Evolutionary conservation across 2,113 vertebrate genomes (phyloP).

Genomic region (Charina bottae): DNA sequence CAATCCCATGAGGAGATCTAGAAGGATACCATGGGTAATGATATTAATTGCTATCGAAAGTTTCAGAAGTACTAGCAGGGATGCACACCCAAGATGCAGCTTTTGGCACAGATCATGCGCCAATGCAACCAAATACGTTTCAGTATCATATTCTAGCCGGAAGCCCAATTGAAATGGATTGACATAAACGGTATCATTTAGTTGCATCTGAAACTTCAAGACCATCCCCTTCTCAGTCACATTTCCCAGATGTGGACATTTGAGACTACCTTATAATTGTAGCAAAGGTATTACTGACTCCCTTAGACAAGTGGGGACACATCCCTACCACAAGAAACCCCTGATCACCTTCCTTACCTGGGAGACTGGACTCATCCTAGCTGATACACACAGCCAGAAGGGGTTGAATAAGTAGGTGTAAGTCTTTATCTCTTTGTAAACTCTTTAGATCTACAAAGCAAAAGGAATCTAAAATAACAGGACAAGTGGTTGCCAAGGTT

Average conservation of each 20-base stretch:
- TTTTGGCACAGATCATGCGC: not conserved
- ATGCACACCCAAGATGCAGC: not conserved
- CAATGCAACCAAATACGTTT: not conserved
- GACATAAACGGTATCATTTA: not conserved
- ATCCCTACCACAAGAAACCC: not conserved
- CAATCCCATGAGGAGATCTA: no score
- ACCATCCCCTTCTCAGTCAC: not conserved
- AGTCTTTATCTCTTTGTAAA: not conserved
- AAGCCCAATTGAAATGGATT: not conserved
- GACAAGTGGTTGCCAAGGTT: not conserved
- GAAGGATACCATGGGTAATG: not conserved
- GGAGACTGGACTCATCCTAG: not conserved
- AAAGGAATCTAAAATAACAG: not conserved
- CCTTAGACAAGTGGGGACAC: not conserved
- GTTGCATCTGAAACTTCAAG: not conserved
- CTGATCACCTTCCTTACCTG: not conserved
- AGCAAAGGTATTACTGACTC: not conserved
- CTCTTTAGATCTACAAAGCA: not conserved
- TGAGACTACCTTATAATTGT: not conserved
- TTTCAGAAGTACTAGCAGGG: not conserved
- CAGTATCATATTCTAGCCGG: not conserved
- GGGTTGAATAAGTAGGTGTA: not conserved
- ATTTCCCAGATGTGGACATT: not conserved
- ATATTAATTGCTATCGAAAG: not conserved
- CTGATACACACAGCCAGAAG: not conserved